A percentile compares a stretch with the other conserved stretches of the same genome.
Conservation (phyloP, 2,888 invertebrate species). For the Drepanosiphum platanoidis region DNA sequence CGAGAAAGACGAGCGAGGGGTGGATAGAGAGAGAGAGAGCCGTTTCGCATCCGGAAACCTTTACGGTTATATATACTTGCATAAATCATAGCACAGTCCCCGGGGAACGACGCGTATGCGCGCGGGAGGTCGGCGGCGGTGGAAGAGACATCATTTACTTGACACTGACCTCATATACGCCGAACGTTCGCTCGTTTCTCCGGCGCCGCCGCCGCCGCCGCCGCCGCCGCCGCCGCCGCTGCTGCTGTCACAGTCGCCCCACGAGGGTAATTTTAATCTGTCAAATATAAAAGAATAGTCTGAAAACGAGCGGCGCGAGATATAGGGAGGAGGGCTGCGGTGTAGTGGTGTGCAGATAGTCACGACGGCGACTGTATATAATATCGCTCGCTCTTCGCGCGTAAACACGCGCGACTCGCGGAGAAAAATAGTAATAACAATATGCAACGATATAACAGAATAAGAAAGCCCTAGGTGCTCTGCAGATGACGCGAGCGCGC, state of each 20-base stretch:
- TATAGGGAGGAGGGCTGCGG: too few species aligned
- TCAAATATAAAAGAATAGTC: constrained; percentile 54
- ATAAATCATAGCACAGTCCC: constrained; percentile 59
- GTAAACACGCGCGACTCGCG: neutral
- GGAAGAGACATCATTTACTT: constrained; percentile 60
- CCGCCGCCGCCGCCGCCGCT: neutral
- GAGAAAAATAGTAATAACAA: neutral
- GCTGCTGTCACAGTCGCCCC: constrained; percentile 57
- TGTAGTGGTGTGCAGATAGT: neutral
- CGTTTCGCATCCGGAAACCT: constrained; percentile 45
- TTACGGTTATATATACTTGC: constrained; percentile 56
- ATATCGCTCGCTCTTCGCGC: too few species aligned
- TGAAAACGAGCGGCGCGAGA: neutral
- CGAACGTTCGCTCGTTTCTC: constrained; percentile 16
- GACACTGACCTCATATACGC: constrained; percentile 59
- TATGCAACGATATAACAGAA: constrained; percentile 16
- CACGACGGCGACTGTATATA: neutral
- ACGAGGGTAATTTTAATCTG: constrained; percentile 62
- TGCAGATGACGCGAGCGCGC: constrained; percentile 25
- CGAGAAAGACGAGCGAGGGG: neutral
- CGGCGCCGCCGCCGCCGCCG: neutral
- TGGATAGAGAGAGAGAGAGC: neutral
- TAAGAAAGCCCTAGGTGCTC: too few species aligned
- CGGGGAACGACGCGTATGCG: constrained; percentile 27
- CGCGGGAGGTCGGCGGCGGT: constrained; percentile 10